A percentile compares a stretch with the other conserved stretches of the same genome.
These are phyloP conservation scores for Melanogrammus aeglefinus DNA, from an alignment of 2,797 vertebrate species.

Conservation along the genomic window DNA sequence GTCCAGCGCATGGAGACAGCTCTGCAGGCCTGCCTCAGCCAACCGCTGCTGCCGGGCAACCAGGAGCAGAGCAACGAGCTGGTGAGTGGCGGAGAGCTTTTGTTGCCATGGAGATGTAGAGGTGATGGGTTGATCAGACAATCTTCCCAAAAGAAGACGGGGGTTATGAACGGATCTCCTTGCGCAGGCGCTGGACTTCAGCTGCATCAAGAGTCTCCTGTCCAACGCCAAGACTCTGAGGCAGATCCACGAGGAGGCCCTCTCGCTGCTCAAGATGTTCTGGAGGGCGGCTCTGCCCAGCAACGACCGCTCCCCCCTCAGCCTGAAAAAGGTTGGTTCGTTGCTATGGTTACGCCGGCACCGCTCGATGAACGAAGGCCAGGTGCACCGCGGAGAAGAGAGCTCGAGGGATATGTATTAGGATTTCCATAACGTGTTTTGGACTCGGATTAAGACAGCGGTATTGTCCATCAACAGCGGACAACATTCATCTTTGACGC, in stretches of 20 bases:
- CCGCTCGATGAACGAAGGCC: not conserved
- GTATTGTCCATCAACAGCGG: too few relatives aligned
- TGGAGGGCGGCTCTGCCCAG: slow-evolving; percentile 82
- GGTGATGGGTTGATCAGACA: not conserved
- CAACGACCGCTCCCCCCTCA: slow-evolving; percentile 52
- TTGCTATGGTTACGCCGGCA: not conserved
- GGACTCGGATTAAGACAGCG: too few relatives aligned
- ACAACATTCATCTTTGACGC: too few relatives aligned
- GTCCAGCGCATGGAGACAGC: slow-evolving; percentile 77
- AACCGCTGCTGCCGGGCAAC: slow-evolving; percentile 55
- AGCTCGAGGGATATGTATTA: too few relatives aligned
- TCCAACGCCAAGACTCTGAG: slow-evolving; percentile 78
- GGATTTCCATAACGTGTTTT: not conserved
- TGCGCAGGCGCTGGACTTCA: slow-evolving; percentile 71
- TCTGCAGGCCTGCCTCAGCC: slow-evolving; percentile 59
- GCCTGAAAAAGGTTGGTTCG: slow-evolving; percentile 68
- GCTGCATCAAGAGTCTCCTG: slow-evolving; percentile 68
- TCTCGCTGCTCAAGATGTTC: slow-evolving; percentile 85
- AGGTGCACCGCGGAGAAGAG: not conserved
- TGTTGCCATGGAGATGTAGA: not conserved
- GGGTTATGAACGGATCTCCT: not conserved
- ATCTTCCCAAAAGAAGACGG: not conserved
- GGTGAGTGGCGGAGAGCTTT: slow-evolving; percentile 61
- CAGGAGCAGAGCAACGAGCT: slow-evolving; percentile 63
- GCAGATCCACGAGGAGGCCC: slow-evolving; percentile 79